Conservation (phyloP, 2,888 invertebrate species). For the Drosophila koepferae region DNA sequence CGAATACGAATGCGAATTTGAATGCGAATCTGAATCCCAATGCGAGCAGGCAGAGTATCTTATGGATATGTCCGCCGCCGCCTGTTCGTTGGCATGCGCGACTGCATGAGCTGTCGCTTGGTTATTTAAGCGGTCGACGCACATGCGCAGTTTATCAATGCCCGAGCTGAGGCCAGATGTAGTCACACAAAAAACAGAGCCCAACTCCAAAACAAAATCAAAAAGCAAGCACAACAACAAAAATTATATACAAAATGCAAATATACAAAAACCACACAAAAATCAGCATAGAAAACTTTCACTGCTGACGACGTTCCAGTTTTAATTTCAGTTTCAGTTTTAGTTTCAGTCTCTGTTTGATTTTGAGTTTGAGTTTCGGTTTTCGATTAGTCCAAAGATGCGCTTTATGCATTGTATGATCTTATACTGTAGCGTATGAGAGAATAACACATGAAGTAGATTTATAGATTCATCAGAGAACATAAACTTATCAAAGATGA, state of each 20-base stretch:
- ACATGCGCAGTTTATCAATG: slow-evolving; percentile 71
- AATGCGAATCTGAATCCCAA: slow-evolving; percentile 9
- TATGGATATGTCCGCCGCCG: slow-evolving; percentile 42
- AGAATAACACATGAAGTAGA: neutral
- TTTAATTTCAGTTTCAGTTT: slow-evolving; percentile 41
- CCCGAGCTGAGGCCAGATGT: slow-evolving; percentile 22
- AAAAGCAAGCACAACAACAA: neutral
- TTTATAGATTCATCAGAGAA: no score
- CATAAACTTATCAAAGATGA: neutral
- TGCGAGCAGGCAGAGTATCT: slow-evolving; percentile 34
- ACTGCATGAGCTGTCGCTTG: slow-evolving; percentile 52
- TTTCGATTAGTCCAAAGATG: slow-evolving; percentile 25
- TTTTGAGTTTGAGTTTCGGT: slow-evolving; percentile 8
- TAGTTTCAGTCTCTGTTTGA: slow-evolving; percentile 24
- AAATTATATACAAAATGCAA: neutral
- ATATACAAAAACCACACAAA: slow-evolving; percentile 13
- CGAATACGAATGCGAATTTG: slow-evolving; percentile 11
- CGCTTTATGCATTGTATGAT: neutral
- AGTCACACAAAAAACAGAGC: neutral
- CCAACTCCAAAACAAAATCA: slow-evolving; percentile 4
- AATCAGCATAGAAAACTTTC: slow-evolving; percentile 76
- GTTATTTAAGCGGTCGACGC: slow-evolving; percentile 68
- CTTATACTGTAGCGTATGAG: no score
- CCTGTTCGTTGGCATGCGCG: slow-evolving; percentile 63
- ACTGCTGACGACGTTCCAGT: slow-evolving; percentile 57